Evolutionary conservation across 1,140 invertebrate species (phyloP).

Genomic region (Coenobita brevimanus): DNA sequence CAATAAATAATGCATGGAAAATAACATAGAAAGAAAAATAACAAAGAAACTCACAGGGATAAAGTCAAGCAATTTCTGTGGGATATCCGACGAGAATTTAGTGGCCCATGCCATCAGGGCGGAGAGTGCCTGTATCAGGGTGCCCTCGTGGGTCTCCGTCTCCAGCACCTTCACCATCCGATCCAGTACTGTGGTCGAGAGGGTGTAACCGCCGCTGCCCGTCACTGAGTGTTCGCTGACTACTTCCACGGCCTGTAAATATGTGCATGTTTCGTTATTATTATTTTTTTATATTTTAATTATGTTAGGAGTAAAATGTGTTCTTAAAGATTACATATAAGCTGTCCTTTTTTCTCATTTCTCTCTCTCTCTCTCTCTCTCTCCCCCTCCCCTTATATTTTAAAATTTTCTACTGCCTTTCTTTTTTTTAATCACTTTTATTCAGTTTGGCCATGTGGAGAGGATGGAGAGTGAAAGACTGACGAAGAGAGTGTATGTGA

Average conservation of each 20-base stretch:
- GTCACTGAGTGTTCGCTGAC: constrained; percentile 83
- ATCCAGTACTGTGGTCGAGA: constrained; percentile 80
- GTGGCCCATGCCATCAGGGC: constrained; percentile 86
- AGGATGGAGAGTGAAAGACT: no score
- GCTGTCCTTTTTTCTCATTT: no score
- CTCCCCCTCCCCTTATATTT: no score
- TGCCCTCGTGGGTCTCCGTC: constrained; percentile 94
- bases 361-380: no score
- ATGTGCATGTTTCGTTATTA: no score
- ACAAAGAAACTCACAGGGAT: constrained; percentile 43
- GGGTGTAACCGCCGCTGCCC: constrained; percentile 76
- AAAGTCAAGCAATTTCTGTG: constrained; percentile 80
- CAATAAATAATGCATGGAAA: constrained; percentile 3
- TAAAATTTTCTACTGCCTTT: no score
- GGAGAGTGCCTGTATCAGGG: constrained; percentile 85
- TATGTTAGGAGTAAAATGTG: no score
- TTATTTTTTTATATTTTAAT: no score
- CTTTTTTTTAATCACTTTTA: no score
- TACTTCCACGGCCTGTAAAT: constrained; percentile 84
- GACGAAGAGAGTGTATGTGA: no score
- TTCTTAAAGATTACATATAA: no score
- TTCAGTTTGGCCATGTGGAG: no score
- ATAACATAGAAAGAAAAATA: neutral
- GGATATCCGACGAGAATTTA: constrained; percentile 81
- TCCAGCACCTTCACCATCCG: constrained; percentile 87